Percentiles rank a stretch among this genome's conserved stretches.
phyloP scores from a whole-genome alignment of 1,140 invertebrate genomes.

The Habropoda laboriosa region DNA sequence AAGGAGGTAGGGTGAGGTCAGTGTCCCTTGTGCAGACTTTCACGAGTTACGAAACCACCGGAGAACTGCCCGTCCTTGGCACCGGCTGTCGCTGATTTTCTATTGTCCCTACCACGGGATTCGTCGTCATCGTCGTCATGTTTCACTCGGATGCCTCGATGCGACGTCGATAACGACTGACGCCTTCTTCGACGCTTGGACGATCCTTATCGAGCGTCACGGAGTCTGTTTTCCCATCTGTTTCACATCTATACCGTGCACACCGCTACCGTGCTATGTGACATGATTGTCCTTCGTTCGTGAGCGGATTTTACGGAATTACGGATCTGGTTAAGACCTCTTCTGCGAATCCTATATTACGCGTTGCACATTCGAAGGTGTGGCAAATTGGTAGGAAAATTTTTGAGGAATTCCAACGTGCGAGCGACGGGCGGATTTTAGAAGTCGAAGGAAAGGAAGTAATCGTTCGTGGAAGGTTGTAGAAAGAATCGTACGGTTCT shows the following conservation, averaged over 20 bases:
- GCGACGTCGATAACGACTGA: slow-evolving; percentile 29
- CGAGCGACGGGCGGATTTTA: no score
- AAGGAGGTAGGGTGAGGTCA: slow-evolving; percentile 77
- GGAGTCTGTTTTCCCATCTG: background rate
- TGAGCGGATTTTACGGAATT: no score
- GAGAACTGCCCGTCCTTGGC: slow-evolving; percentile 81
- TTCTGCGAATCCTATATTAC: no score
- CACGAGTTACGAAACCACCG: slow-evolving; percentile 81
- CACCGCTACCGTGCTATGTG: no score
- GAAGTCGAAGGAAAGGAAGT: no score
- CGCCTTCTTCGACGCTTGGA: background rate
- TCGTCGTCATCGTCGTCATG: slow-evolving; percentile 39
- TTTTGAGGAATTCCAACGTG: no score
- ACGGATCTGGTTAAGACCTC: no score
- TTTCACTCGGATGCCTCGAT: slow-evolving; percentile 63
- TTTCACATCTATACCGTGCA: background rate
- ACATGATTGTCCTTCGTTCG: background rate
- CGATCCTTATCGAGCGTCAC: slow-evolving; percentile 4
- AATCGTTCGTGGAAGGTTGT: no score
- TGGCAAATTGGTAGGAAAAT: no score
- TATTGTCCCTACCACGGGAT: slow-evolving; percentile 72
- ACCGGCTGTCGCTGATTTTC: slow-evolving; percentile 81
- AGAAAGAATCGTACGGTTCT: no score
- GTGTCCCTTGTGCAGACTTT: slow-evolving; percentile 81
- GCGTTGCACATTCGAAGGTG: no score